Evolutionary conservation across 2,113 vertebrate species (phyloP).

Genomic region (Antechinus flavipes): DNA sequence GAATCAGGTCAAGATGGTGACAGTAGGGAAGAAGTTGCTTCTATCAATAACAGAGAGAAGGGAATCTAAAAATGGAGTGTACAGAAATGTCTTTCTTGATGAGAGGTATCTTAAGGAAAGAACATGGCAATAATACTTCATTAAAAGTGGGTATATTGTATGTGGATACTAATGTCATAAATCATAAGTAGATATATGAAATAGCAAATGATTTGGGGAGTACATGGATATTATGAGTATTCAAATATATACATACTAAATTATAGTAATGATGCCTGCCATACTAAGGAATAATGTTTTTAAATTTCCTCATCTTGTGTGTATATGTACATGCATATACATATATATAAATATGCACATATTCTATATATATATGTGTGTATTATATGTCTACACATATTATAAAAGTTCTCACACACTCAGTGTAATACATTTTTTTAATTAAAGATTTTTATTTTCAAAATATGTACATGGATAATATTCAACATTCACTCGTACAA

Average conservation of each 20-base stretch:
- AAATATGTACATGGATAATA: too few species aligned
- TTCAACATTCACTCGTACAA: too few species aligned
- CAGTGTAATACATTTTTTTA: background rate
- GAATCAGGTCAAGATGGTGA: background rate
- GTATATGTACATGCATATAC: background rate
- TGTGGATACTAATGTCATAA: background rate
- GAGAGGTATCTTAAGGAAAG: background rate
- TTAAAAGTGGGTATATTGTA: background rate
- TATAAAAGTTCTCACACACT: background rate
- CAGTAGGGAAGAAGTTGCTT: background rate
- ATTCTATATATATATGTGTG: background rate
- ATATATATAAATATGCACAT: background rate
- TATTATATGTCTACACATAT: background rate
- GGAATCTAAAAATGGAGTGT: background rate
- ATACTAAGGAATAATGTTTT: background rate
- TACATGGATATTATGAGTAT: background rate
- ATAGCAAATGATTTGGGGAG: background rate
- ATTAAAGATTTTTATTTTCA: too few species aligned
- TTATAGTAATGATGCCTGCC: background rate
- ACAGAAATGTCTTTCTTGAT: background rate
- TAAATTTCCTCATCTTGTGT: background rate
- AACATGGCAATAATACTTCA: background rate
- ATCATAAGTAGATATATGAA: background rate
- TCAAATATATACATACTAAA: background rate
- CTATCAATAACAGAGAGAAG: background rate